These are phyloP conservation scores for Emydocephalus ijimae DNA, from an alignment of 2,113 vertebrate species.

Conservation along the genomic window DNA sequence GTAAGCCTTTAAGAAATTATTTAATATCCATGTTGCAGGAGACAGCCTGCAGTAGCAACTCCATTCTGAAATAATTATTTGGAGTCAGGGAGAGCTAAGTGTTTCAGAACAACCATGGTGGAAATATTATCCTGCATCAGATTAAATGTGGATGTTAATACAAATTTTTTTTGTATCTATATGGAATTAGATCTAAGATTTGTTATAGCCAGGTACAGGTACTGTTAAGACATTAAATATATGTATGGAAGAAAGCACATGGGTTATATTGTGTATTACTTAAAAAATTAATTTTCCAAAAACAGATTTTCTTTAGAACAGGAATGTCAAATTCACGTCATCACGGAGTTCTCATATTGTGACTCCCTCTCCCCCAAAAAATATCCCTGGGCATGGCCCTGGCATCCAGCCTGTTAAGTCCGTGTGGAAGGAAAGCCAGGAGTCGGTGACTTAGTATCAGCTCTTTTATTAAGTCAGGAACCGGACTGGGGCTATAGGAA, in stretches of 20 bases:
- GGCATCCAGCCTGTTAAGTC: too few species aligned
- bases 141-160: neutral
- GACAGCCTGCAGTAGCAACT: neutral
- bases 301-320: neutral
- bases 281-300: neutral
- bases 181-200: neutral
- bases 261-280: neutral
- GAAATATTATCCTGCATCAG: neutral
- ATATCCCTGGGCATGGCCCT: too few species aligned
- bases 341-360: too few species aligned
- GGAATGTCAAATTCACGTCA: too few species aligned
- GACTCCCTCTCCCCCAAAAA: too few species aligned
- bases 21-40: neutral
- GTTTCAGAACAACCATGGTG: neutral
- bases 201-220: neutral
- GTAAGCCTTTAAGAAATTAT: neutral
- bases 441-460: too few species aligned
- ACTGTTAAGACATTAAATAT: neutral
- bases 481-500: too few species aligned
- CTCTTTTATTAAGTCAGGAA: too few species aligned
- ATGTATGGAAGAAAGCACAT: neutral
- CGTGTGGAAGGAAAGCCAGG: too few species aligned
- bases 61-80: neutral
- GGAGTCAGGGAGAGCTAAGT: neutral
- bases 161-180: neutral